phyloP scores from a whole-genome alignment of 2,888 invertebrate genomes.

The Flexamia atlantica region DNA sequence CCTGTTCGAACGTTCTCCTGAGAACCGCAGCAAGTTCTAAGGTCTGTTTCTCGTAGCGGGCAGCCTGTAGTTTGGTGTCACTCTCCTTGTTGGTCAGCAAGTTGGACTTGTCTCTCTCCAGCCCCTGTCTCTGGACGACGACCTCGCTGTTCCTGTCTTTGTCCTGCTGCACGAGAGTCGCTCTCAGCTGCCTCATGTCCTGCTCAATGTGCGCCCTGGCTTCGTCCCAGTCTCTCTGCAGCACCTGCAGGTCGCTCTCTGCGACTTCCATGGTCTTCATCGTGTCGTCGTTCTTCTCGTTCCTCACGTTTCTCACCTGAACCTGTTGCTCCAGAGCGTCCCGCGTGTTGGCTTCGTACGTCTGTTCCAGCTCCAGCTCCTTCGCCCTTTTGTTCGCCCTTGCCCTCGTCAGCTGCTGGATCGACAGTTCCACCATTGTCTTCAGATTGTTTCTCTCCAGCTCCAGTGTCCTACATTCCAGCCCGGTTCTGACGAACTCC shows the following conservation, averaged over 20 bases:
- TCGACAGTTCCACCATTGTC: background rate
- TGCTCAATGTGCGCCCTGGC: background rate
- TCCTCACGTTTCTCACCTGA: constrained; percentile 4
- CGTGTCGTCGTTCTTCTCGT: background rate
- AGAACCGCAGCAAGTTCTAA: background rate
- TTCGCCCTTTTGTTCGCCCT: background rate
- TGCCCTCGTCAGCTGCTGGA: background rate
- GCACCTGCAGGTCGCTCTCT: background rate
- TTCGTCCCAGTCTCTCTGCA: background rate
- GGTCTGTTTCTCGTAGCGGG: background rate
- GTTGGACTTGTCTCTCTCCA: background rate
- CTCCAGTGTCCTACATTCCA: constrained; percentile 14
- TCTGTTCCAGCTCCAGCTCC: constrained; percentile 4
- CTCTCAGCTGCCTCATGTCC: background rate
- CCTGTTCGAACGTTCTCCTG: background rate
- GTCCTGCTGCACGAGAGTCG: background rate
- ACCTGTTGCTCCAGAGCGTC: background rate
- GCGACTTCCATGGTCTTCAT: background rate
- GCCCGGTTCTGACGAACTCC: background rate
- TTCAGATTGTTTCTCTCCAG: constrained; percentile 14
- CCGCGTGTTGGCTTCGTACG: background rate
- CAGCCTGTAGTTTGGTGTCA: background rate
- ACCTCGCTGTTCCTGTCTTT: background rate
- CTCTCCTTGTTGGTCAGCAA: background rate
- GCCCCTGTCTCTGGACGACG: background rate